A percentile compares a stretch with the other conserved stretches of the same genome.
These are phyloP conservation scores for Solenopsis invicta DNA, from an alignment of 1,140 invertebrate genomes.

Conservation along the genomic window DNA sequence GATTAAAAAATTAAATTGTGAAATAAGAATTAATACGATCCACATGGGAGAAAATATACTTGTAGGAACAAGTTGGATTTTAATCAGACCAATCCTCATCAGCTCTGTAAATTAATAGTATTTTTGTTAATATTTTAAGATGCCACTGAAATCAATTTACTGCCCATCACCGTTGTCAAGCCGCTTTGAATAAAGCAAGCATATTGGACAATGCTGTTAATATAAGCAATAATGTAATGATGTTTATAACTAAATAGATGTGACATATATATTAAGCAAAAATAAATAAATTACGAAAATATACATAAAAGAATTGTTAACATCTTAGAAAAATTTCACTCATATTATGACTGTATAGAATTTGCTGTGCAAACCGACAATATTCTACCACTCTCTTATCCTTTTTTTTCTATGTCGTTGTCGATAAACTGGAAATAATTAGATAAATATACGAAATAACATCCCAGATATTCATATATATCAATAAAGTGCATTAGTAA, in stretches of 20 bases:
- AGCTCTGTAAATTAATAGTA: conserved; percentile 76
- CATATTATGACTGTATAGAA: conserved; percentile 12
- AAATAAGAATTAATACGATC: conserved; percentile 13
- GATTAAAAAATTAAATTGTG: conserved; percentile 10
- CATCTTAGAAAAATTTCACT: conserved; percentile 28
- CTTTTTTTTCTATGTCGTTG: conserved; percentile 1
- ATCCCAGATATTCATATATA: conserved; percentile 13
- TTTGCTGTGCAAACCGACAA: conserved; percentile 4
- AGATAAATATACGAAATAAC: neutral
- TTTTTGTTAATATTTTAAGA: conserved; percentile 60
- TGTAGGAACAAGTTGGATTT: conserved; percentile 51
- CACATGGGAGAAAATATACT: conserved; percentile 26
- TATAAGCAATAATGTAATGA: conserved; percentile 39
- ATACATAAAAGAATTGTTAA: conserved; percentile 9
- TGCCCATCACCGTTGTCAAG: conserved; percentile 69
- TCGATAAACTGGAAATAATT: conserved; percentile 13
- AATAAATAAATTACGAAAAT: conserved; percentile 35
- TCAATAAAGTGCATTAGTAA: conserved; percentile 42
- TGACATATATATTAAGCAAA: conserved; percentile 30
- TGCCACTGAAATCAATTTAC: neutral
- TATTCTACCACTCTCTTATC: neutral
- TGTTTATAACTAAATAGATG: conserved; percentile 1
- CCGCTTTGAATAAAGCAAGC: conserved; percentile 64
- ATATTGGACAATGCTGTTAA: conserved; percentile 44
- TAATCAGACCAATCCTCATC: conserved; percentile 78